Base-by-base conservation (phyloP, 1,140 invertebrate species). In the Zaprionus tsacasi region DNA sequence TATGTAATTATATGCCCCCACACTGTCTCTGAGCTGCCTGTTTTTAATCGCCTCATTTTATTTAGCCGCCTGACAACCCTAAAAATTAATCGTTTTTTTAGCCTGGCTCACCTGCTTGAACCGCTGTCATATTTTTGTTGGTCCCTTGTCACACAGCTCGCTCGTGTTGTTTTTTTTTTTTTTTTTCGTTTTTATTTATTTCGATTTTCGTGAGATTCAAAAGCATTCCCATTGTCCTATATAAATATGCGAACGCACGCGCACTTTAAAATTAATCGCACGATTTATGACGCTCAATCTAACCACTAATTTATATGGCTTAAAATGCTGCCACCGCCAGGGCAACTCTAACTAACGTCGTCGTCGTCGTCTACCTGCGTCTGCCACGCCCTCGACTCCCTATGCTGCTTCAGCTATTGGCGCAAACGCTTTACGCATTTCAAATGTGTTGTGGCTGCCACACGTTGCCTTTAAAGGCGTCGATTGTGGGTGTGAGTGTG, bases 271-370 rank as follows among this genome's bases (percentile, higher is more conserved):
- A 76, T 89, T 79, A 88, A 88, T 89, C 85, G 65, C 78, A 81
- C 75, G 69, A 88, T 89, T 89, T 89, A 88, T 89, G 85, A 85
- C 69, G 85, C 85, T 76, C 86, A 81, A 81, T 85, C 85, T 85
- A 88, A 88, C 85, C 85, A 69, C 86, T 90, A 89, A 88, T 88
- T 88, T 85, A 81, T 88, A 76, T 74, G 78, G 81, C 85, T 89
- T 85, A 79, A 66, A 68, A 38, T 50, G 45, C 45, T 25, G 45
- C 45, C 45, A 25, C 17, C 8, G 45, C 17, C 45, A 35, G 36
- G 36, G 56, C 72, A 75, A 70, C 67, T 70, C 67, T 70, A 70
- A 48, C 50, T 61, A 64, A 30, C 27, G 27, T 30, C 27, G 27
- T 30, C 27, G 59, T 43, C 72, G 40, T 35, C 40, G 45, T 63